These are phyloP conservation scores for Typhlichthys eigenmanni DNA, from an alignment of 2,797 vertebrate genomes.

Conservation along the genomic window DNA sequence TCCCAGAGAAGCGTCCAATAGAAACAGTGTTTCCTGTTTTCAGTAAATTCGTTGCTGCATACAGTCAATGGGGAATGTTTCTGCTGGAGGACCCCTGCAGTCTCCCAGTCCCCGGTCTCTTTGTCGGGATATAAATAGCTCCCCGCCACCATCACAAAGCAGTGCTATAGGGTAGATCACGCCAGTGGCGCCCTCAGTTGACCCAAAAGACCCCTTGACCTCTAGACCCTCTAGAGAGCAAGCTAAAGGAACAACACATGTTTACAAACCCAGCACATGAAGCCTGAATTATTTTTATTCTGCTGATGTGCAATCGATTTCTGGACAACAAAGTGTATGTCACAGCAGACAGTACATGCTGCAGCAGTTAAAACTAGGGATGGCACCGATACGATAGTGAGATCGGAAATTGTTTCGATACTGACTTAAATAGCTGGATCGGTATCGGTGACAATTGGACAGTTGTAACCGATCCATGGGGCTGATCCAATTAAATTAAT, in stretches of 20 bases:
- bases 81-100: slow-evolving; percentile 59
- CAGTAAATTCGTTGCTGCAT: neutral
- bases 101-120: slow-evolving; percentile 57
- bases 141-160: slow-evolving; percentile 52
- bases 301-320: slow-evolving; percentile 6
- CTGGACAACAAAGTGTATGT: neutral
- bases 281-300: slow-evolving; percentile 16
- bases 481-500: too few species aligned
- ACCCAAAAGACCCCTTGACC: slow-evolving; percentile 30
- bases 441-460: too few species aligned
- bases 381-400: too few species aligned
- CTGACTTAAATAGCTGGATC: too few species aligned
- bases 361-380: neutral
- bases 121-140: slow-evolving; percentile 67
- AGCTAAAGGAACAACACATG: slow-evolving; percentile 29
- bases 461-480: too few species aligned
- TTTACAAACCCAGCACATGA: slow-evolving; percentile 29
- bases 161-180: slow-evolving; percentile 42
- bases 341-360: neutral
- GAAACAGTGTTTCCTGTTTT: neutral
- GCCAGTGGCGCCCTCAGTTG: slow-evolving; percentile 35
- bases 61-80: slow-evolving; percentile 47
- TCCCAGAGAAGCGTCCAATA: neutral
- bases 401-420: too few species aligned
- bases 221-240: slow-evolving; percentile 2